Base-by-base conservation (phyloP, 1,140 invertebrate genomes). In the Penaeus vannamei region DNA sequence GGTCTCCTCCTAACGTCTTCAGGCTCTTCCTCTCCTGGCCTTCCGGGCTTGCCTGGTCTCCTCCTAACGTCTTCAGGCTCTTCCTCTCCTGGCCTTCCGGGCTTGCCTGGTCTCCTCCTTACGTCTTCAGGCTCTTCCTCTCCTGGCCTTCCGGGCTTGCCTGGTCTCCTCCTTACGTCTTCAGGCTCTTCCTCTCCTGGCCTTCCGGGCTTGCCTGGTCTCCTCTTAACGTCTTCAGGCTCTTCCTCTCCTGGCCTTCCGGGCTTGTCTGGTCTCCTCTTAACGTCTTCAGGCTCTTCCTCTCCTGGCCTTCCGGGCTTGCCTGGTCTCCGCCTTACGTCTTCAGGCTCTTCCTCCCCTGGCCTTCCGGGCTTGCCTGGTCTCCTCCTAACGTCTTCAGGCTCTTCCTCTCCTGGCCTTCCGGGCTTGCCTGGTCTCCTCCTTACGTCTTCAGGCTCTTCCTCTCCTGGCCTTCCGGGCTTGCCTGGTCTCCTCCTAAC, bases 161-260 rank as follows among this genome's bases (percentile, higher is more conserved):
- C 62, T 84, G 82, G 82, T 23, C 32, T 84, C 82, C 82, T 84
- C 62, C 32, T 84, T 7, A 69, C n/a, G 26, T 61, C 69, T 23
- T 84, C 82, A 66, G 82, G 82, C 69, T 84, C 82, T 66, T 84
- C 82, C 64, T 83, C 81, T 61, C 62, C 81, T 61, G 81, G 81
- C 32, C 81, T 83, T 32, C 81, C 32, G 12, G 62, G 82, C 19
- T 53, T 53, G 17, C 12, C 10, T 53, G 53, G 53, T 53, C 53
- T 53, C 53, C 62, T 84, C 62, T 32, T 84, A 5, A 42, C 69
- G 4, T 22, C 69, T 53, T 85, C 84, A 69, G 53, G 66, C 53
- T 85, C 84, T 17, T 83, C 80, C 59, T 72, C 69, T 76, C 66
- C 84, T 76, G 84, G 84, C 53, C 66, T 85, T 19, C 81, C 81